Conservation (phyloP, 2,888 invertebrate species). For the Acrocyrtus sp. region DNA sequence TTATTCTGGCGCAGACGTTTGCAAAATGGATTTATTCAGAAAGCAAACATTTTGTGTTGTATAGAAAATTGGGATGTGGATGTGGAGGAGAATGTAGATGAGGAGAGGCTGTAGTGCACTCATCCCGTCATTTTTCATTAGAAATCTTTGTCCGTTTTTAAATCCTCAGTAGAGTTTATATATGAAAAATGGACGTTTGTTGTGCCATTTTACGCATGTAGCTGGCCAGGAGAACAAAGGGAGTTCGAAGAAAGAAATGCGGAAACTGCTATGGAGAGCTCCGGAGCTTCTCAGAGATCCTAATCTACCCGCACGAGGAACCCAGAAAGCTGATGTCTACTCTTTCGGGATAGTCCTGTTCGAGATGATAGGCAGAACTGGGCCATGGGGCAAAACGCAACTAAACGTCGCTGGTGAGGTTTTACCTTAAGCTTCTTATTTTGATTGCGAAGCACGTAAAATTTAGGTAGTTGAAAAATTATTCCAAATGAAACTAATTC, state of each 20-base stretch:
- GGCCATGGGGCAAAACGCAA: conserved; percentile 82
- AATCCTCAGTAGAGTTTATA: too few species aligned
- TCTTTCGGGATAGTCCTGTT: conserved; percentile 86
- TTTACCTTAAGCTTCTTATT: too few species aligned
- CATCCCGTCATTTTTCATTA: neutral
- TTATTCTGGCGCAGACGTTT: too few species aligned
- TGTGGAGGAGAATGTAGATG: too few species aligned
- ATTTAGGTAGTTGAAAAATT: too few species aligned
- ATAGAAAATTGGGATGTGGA: too few species aligned
- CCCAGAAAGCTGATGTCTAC: conserved; percentile 86
- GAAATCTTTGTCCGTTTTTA: neutral
- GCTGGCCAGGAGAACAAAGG: conserved; percentile 53
- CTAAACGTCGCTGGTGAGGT: conserved; percentile 68
- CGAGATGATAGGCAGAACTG: conserved; percentile 82
- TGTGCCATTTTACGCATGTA: conserved; percentile 7
- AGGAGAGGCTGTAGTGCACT: too few species aligned
- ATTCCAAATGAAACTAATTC: too few species aligned
- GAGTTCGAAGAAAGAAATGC: conserved; percentile 39
- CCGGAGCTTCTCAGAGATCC: conserved; percentile 78
- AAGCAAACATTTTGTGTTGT: too few species aligned
- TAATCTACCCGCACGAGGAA: conserved; percentile 72
- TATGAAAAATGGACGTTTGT: too few species aligned
- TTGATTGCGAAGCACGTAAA: too few species aligned
- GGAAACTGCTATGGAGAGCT: conserved; percentile 76
- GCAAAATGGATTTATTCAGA: too few species aligned